Evolutionary conservation across 2,797 vertebrate species (phyloP).

Genomic region (Choloepus didactylus): DNA sequence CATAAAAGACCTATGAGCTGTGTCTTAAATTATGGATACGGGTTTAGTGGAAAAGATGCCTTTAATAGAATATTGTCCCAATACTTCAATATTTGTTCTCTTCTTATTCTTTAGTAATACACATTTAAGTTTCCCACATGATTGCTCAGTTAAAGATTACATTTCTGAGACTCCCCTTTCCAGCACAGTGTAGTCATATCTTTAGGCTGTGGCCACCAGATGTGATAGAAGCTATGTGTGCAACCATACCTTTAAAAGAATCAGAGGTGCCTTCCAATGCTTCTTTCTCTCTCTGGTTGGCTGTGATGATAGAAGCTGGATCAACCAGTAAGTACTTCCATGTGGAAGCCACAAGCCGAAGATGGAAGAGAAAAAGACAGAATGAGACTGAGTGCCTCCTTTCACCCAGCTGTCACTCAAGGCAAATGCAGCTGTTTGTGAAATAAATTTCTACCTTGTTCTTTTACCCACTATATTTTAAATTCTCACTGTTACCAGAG

Average conservation of each 20-base stretch:
- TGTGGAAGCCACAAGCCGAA: background rate
- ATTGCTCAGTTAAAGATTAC: background rate
- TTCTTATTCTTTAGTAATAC: background rate
- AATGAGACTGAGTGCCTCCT: background rate
- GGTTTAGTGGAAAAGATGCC: background rate
- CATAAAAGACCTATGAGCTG: background rate
- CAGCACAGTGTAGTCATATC: background rate
- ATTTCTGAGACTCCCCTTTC: background rate
- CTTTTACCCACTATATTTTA: background rate
- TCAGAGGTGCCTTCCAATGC: background rate
- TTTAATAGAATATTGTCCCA: background rate
- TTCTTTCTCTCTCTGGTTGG: background rate
- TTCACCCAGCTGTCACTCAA: background rate
- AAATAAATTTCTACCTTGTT: background rate
- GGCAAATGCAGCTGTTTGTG: background rate
- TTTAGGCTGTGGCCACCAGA: background rate
- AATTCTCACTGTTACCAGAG: background rate
- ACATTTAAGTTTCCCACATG: background rate
- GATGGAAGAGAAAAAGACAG: background rate
- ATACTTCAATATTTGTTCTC: background rate
- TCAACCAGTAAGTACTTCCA: background rate
- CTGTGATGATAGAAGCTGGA: background rate
- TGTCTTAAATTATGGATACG: background rate
- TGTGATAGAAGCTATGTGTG: background rate
- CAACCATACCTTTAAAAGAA: background rate